Base-by-base conservation (phyloP, 2,888 invertebrate species). In the Ophion obscuratus region DNA sequence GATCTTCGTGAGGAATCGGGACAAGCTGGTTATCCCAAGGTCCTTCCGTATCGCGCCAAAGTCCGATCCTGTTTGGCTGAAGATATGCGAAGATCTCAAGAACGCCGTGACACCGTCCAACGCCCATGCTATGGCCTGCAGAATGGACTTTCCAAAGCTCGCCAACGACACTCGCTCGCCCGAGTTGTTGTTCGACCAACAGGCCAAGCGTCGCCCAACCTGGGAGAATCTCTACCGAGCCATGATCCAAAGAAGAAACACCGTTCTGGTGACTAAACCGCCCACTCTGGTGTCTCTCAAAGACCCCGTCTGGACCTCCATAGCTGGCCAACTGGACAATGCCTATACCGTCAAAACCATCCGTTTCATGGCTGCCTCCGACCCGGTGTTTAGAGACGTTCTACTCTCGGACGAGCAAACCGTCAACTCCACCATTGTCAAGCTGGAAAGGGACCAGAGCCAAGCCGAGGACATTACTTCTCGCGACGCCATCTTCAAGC, bases 291-390 rank as follows among this genome's bases (percentile, higher is more conserved):
- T 53, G 17, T 5, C 11, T 0, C 6, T 66, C n/a, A 14, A 17
- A 47, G 17, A 53, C 47, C 68, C 68, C 11, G 11, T 68, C 11
- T 68, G 68, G 68, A 14, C 47, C 24, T 68, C 47, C 11, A 68
- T 68, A 1, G 68, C 68, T 6, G 2, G 3, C 5, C 24, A 68
- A 47, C 2, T 68, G 24, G 24, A 24, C 5, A 59, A 53, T 36
- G 57, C 31, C 5, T 27, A 36, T 14, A 44, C 66, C 9, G n/a
- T 2, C 57, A 40, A 67, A 20, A 31, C 20, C 3, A 17, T 66
- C 9, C 57, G 53, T 36, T 17, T 6, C 1, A 57, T 67, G 59
- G 44, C 24, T 2, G 24, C 14, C 2, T 59, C 7, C 3, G 40
- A 59, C 5, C 2, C 20, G 11, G 10, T 14, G 24, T 24, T 73